These are phyloP conservation scores for Trileptium ribeirensis DNA, from an alignment of 2,888 invertebrate genomes.

Conservation along the genomic window DNA sequence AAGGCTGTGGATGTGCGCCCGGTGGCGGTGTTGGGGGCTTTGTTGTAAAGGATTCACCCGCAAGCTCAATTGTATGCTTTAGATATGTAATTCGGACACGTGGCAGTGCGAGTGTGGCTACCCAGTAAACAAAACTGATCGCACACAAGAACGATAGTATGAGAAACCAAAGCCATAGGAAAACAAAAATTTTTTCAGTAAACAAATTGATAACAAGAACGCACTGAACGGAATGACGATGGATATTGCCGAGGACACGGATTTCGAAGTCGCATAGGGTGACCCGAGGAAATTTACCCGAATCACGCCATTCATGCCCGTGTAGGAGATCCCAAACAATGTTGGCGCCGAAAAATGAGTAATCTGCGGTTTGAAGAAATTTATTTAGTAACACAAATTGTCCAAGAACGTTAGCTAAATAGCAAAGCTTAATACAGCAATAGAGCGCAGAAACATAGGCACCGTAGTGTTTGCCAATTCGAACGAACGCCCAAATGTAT, in stretches of 20 bases:
- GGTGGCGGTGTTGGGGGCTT: not conserved
- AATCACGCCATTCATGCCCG: conserved; percentile 49
- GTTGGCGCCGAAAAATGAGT: conserved; percentile 53
- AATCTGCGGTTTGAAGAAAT: conserved; percentile 53
- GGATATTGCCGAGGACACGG: conserved; percentile 51
- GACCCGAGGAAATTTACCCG: conserved; percentile 52
- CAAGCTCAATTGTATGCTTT: conserved; percentile 37
- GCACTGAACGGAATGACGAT: conserved; percentile 44
- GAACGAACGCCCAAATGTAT: conserved; percentile 40
- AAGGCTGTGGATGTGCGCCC: not conserved
- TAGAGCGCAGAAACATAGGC: conserved; percentile 55
- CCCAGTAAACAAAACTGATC: conserved; percentile 48
- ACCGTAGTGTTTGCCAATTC: conserved; percentile 53
- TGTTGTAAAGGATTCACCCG: not conserved
- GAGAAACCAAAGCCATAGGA: conserved; percentile 44
- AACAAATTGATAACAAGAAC: conserved; percentile 49
- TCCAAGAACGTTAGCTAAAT: conserved; percentile 53
- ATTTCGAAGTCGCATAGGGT: conserved; percentile 53
- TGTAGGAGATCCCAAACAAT: conserved; percentile 53
- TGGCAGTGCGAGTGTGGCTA: conserved; percentile 42
- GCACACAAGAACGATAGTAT: conserved; percentile 44
- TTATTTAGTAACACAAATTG: conserved; percentile 56
- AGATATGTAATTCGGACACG: conserved; percentile 34
- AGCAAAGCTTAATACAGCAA: conserved; percentile 52
- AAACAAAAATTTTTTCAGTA: conserved; percentile 46